Conservation (phyloP, 2,888 invertebrate species). For the Lasius fuliginosus region DNA sequence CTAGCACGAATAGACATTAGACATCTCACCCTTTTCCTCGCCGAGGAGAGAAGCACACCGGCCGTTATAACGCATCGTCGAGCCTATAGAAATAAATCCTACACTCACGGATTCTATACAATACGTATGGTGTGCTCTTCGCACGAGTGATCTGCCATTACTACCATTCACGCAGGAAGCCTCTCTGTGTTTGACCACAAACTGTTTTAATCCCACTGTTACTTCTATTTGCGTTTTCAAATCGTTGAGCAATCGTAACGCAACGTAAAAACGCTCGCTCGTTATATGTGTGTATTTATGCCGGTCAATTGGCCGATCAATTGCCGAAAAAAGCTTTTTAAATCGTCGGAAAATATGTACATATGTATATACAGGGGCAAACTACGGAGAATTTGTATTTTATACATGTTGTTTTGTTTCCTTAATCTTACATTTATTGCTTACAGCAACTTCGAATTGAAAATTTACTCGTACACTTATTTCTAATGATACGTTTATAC, state of each 20-base stretch:
- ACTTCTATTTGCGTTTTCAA: slow-evolving; percentile 76
- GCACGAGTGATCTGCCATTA: slow-evolving; percentile 73
- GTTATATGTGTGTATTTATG: slow-evolving; percentile 47
- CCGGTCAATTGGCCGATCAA: slow-evolving; percentile 44
- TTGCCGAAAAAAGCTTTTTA: slow-evolving; percentile 32
- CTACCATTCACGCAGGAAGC: slow-evolving; percentile 71
- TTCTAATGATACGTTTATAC: background rate
- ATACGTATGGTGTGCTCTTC: slow-evolving; percentile 61
- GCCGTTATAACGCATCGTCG: slow-evolving; percentile 73
- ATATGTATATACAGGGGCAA: background rate
- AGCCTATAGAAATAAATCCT: slow-evolving; percentile 72
- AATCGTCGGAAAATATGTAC: background rate
- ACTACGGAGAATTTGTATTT: slow-evolving; percentile 18
- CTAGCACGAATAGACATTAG: slow-evolving; percentile 24
- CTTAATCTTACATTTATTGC: background rate
- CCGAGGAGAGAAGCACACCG: slow-evolving; percentile 40
- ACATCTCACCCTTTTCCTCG: slow-evolving; percentile 45
- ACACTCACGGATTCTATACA: slow-evolving; percentile 65
- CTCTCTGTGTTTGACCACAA: slow-evolving; percentile 80
- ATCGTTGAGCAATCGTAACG: slow-evolving; percentile 71
- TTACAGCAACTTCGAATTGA: background rate
- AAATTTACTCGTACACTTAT: background rate
- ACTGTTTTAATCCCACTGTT: slow-evolving; percentile 80
- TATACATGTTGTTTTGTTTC: background rate
- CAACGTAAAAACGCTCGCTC: slow-evolving; percentile 57